phyloP scores from a whole-genome alignment of 2,797 vertebrate genomes.

The Delichon dasypus region DNA sequence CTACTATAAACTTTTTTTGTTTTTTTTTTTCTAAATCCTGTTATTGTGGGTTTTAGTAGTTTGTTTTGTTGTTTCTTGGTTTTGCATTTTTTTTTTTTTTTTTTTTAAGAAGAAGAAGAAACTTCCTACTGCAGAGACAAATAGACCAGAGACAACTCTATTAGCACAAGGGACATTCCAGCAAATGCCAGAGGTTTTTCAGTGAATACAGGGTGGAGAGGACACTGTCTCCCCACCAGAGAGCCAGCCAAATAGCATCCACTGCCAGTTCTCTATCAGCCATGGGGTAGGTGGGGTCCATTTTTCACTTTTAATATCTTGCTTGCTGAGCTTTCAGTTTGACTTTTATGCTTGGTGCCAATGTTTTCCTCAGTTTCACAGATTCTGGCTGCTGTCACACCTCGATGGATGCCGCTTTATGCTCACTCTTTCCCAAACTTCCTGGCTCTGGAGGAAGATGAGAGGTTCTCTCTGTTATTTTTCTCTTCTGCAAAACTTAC shows the following conservation, averaged over 20 bases:
- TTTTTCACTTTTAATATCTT: background rate
- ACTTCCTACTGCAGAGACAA: background rate
- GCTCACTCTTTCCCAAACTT: accelerated
- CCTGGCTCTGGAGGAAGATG: background rate
- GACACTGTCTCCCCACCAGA: background rate
- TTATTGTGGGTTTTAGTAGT: background rate
- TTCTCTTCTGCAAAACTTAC: background rate
- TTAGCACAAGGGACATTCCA: background rate
- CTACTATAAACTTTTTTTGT: background rate
- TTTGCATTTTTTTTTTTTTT: background rate
- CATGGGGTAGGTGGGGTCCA: background rate
- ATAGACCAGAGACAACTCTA: background rate
- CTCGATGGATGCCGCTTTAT: accelerated
- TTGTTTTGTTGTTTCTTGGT: background rate
- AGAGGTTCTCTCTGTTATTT: background rate
- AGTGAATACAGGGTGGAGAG: background rate
- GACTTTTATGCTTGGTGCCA: background rate
- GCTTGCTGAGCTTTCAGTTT: background rate
- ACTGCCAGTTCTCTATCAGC: background rate
- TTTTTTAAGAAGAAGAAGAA: no score
- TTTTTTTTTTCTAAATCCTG: slow-evolving; percentile 29
- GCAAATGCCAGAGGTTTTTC: background rate
- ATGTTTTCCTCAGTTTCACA: background rate
- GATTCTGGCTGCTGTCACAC: background rate
- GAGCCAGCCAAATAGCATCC: background rate